phyloP scores from a whole-genome alignment of 2,888 invertebrate species.

The Tricholauxania praeusta region DNA sequence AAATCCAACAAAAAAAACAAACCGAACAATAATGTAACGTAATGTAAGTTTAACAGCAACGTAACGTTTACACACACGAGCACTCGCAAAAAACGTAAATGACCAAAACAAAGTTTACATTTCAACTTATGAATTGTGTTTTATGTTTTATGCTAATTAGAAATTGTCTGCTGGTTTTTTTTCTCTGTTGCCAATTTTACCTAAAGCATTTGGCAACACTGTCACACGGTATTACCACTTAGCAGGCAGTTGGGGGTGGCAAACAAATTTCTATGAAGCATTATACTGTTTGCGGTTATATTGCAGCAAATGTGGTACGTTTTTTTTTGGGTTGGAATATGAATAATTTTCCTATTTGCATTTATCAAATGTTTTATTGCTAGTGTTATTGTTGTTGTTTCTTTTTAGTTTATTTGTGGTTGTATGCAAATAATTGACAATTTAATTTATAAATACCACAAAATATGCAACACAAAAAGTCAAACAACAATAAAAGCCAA shows the following conservation, averaged over 20 bases:
- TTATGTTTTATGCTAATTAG: conserved; percentile 37
- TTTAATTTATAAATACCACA: conserved; percentile 59
- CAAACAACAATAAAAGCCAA: conserved; percentile 43
- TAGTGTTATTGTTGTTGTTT: conserved; percentile 29
- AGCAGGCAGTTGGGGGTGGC: neutral
- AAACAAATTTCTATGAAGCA: neutral
- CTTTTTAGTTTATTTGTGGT: conserved; percentile 46
- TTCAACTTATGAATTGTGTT: conserved; percentile 27
- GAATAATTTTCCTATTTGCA: conserved; percentile 29
- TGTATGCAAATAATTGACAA: conserved; percentile 63
- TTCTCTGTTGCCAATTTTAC: neutral
- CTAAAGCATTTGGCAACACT: conserved; percentile 8
- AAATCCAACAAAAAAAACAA: neutral
- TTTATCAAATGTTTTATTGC: conserved; percentile 13
- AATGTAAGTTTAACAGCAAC: neutral
- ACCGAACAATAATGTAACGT: neutral
- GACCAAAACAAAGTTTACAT: conserved; percentile 23
- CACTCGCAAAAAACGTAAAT: conserved; percentile 15
- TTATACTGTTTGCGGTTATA: conserved; percentile 21
- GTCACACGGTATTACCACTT: neutral
- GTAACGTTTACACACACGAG: neutral
- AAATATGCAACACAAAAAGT: neutral
- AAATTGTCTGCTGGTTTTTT: conserved; percentile 22
- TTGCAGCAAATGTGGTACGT: conserved; percentile 19
- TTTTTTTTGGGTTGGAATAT: conserved; percentile 21